Evolutionary conservation across 2,113 vertebrate species (phyloP).

Genomic region (Neoarius graeffei): DNA sequence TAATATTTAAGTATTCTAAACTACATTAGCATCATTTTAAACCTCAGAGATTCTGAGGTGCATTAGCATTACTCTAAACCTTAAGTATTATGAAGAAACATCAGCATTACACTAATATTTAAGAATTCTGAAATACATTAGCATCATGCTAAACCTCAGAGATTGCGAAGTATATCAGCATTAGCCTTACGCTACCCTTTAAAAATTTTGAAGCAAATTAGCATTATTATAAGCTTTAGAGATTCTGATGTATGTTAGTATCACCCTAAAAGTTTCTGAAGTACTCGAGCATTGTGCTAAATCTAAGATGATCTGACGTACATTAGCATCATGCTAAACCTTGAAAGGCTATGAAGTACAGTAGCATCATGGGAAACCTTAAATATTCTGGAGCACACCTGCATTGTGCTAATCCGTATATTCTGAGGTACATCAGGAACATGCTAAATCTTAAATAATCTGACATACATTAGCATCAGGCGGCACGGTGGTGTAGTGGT

Average conservation of each 20-base stretch:
- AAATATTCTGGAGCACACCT: too few relatives aligned
- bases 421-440: too few relatives aligned
- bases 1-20: neutral
- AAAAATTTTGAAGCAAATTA: neutral
- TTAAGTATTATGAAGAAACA: neutral
- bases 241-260: neutral
- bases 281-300: neutral
- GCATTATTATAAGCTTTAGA: neutral
- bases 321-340: neutral
- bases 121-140: neutral
- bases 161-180: neutral
- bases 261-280: neutral
- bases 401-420: too few relatives aligned
- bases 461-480: neutral
- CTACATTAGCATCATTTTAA: neutral
- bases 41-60: neutral
- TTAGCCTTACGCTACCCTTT: neutral
- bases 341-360: neutral
- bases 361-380: neutral
- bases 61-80: neutral
- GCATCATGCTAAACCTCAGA: neutral
- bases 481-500: too few relatives aligned
- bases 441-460: neutral
- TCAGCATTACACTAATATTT: neutral
- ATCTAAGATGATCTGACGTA: too few relatives aligned